Evolutionary conservation across 2,113 vertebrate species (phyloP).

Genomic region (Cettia cetti): DNA sequence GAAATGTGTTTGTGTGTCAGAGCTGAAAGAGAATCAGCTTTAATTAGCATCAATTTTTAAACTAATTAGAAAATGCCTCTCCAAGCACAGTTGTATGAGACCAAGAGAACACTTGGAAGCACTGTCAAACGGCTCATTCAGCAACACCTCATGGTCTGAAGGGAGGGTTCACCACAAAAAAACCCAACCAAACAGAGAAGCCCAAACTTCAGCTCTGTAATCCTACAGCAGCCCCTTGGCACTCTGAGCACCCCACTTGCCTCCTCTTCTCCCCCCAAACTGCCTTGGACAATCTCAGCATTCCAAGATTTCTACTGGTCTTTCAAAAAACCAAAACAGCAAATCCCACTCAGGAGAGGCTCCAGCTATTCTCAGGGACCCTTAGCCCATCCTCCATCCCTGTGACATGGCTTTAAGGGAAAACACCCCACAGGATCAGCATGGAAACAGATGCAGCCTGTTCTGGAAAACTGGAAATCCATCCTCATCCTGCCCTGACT

Average conservation of each 20-base stretch:
- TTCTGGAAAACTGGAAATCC: not conserved
- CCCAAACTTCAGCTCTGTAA: not conserved
- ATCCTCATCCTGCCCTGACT: not conserved
- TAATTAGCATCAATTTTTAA: not conserved
- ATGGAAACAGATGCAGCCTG: not conserved
- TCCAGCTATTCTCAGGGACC: not conserved
- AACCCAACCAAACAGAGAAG: rapidly evolving
- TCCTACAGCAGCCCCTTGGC: not conserved
- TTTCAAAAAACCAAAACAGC: not conserved
- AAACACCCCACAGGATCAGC: not conserved
- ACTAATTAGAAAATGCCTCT: not conserved
- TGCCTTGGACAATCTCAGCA: not conserved
- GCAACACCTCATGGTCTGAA: not conserved
- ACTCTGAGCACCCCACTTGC: rapidly evolving
- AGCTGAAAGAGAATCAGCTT: not conserved
- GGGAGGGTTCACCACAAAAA: not conserved
- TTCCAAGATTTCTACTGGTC: not conserved
- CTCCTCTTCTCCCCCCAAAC: no score
- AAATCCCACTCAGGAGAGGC: not conserved
- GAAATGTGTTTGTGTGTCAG: not conserved
- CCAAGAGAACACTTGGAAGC: not conserved
- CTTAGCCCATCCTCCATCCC: not conserved
- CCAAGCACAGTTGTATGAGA: not conserved
- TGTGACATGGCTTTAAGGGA: rapidly evolving
- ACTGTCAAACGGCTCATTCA: not conserved